phyloP scores from a whole-genome alignment of 2,797 vertebrate genomes.

The Delichon dasypus region DNA sequence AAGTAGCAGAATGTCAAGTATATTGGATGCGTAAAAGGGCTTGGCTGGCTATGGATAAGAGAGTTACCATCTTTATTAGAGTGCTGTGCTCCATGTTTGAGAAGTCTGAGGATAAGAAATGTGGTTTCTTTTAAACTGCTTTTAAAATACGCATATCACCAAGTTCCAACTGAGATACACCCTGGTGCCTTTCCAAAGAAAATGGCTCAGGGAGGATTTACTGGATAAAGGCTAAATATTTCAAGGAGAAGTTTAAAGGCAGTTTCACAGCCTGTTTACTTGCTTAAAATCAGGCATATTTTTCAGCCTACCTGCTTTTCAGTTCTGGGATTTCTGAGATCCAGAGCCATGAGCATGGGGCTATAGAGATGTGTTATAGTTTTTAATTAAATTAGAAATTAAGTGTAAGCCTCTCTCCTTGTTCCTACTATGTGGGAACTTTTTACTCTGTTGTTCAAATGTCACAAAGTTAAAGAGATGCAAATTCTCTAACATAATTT shows the following conservation, averaged over 20 bases:
- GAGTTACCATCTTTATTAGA: slow-evolving; percentile 76
- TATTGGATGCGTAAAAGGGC: slow-evolving; percentile 83
- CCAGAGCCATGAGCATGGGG: not conserved
- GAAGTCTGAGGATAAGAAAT: slow-evolving; percentile 50
- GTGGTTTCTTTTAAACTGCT: slow-evolving; percentile 31
- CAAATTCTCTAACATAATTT: slow-evolving; percentile 67
- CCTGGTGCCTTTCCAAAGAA: slow-evolving; percentile 34
- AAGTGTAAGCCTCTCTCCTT: slow-evolving; percentile 51
- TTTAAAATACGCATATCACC: not conserved
- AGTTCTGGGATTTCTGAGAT: slow-evolving; percentile 16
- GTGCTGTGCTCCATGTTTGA: slow-evolving; percentile 45
- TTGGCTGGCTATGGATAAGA: slow-evolving; percentile 72
- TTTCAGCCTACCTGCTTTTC: slow-evolving; percentile 21
- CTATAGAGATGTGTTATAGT: not conserved
- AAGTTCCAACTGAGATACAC: not conserved
- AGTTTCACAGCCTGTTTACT: not conserved
- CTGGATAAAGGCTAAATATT: slow-evolving; percentile 10
- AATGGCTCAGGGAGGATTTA: slow-evolving; percentile 23
- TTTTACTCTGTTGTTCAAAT: slow-evolving; percentile 56
- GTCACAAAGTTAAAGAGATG: slow-evolving; percentile 60
- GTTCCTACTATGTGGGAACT: slow-evolving; percentile 44
- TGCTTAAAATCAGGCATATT: not conserved
- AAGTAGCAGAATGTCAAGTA: slow-evolving; percentile 87
- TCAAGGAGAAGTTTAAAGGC: slow-evolving; percentile 9
- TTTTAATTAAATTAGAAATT: not conserved